phyloP scores from a whole-genome alignment of 1,140 invertebrate genomes.

The Drosophila gunungcola region DNA sequence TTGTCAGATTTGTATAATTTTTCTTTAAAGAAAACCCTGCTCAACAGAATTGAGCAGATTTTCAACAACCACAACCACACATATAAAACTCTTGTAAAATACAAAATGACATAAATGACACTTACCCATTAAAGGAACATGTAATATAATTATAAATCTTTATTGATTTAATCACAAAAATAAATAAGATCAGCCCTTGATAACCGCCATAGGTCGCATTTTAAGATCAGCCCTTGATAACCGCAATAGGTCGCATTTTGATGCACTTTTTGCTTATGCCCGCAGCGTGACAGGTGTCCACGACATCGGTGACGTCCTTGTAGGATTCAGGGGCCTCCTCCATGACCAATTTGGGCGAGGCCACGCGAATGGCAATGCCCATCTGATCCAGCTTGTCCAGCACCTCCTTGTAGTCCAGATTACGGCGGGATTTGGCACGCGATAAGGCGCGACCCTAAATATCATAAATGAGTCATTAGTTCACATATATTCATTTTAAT shows the following conservation, averaged over 20 bases:
- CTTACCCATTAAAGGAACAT: background rate
- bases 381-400: slow-evolving; percentile 93
- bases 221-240: slow-evolving; percentile 95
- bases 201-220: slow-evolving; percentile 98
- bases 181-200: slow-evolving; percentile 92
- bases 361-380: slow-evolving; percentile 98
- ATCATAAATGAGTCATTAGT: background rate
- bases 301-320: slow-evolving; percentile 99
- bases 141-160: slow-evolving; percentile 25
- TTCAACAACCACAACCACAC: no score
- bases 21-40: no score
- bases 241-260: slow-evolving; percentile 98
- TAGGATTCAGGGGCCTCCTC: slow-evolving; percentile 99
- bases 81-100: no score
- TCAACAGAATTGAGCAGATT: no score
- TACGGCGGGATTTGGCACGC: slow-evolving; percentile 97
- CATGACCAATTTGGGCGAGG: slow-evolving; percentile 99
- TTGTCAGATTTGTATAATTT: no score
- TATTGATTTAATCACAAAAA: slow-evolving; percentile 24
- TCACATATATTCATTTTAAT: no score
- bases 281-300: slow-evolving; percentile 98
- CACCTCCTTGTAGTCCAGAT: slow-evolving; percentile 97
- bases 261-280: slow-evolving; percentile 99
- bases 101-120: no score
- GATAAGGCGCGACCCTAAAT: slow-evolving; percentile 96